These are phyloP conservation scores for Stylophora pistillata DNA, from an alignment of 64 coral and sea anemone species.

Conservation along the genomic window DNA sequence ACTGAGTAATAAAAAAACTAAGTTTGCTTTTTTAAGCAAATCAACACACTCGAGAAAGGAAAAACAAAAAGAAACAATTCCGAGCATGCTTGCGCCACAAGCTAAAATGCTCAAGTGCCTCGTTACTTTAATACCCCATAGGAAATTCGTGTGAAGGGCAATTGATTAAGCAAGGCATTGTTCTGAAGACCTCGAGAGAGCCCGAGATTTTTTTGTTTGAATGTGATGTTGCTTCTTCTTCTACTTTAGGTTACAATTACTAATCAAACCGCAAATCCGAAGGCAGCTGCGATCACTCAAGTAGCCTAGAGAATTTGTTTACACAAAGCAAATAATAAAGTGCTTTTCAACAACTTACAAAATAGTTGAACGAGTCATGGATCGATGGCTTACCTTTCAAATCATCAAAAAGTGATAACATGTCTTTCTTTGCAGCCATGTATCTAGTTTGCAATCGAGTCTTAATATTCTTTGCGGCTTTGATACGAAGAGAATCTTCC, in stretches of 20 bases:
- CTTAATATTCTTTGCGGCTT: constrained; percentile 50
- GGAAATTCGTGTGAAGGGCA: not conserved
- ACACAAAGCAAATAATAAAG: constrained; percentile 26
- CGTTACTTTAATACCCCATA: not conserved
- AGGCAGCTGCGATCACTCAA: constrained; percentile 1
- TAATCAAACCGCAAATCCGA: constrained; percentile 9
- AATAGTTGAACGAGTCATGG: constrained; percentile 37
- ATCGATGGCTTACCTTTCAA: constrained; percentile 67
- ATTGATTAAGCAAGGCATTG: not conserved
- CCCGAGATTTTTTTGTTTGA: not conserved
- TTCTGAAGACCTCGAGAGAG: constrained; percentile 10
- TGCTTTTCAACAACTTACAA: constrained; percentile 41
- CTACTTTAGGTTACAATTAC: not conserved
- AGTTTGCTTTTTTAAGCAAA: not conserved
- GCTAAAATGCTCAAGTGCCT: not conserved
- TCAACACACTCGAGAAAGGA: not conserved
- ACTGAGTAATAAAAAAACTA: not conserved
- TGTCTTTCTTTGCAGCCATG: constrained; percentile 29
- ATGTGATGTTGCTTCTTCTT: too few species aligned
- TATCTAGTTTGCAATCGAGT: constrained; percentile 56
- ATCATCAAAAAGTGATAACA: constrained; percentile 60
- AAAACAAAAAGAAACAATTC: not conserved
- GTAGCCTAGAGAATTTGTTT: constrained; percentile 17
- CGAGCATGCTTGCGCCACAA: not conserved
- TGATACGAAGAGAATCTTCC: constrained; percentile 38